Evolutionary conservation across 1,140 invertebrate species (phyloP).

Genomic region (Anagrus nilaparvatae): DNA sequence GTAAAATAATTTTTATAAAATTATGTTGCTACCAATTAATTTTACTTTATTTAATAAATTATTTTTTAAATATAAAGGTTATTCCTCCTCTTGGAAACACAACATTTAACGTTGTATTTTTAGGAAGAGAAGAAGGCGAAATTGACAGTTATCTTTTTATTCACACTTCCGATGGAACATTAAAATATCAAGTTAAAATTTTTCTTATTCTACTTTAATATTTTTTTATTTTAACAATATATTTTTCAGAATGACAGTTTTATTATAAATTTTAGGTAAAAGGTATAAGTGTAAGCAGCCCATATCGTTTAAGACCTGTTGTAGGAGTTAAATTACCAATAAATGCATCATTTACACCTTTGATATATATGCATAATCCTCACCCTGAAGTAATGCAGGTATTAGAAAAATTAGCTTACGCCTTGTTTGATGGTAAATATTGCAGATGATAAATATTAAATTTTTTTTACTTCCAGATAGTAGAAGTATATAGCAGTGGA

Average conservation of each 20-base stretch:
- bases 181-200: slow-evolving; percentile 60
- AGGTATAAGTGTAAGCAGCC: slow-evolving; percentile 74
- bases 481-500: slow-evolving; percentile 85
- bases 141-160: slow-evolving; percentile 83
- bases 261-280: slow-evolving; percentile 49
- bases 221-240: slow-evolving; percentile 7
- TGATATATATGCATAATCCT: slow-evolving; percentile 92
- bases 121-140: slow-evolving; percentile 80
- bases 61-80: slow-evolving; percentile 44
- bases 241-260: slow-evolving; percentile 16
- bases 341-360: slow-evolving; percentile 81
- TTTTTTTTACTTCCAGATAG: slow-evolving; percentile 47
- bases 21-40: slow-evolving; percentile 20
- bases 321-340: slow-evolving; percentile 82
- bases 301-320: slow-evolving; percentile 79
- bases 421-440: not conserved
- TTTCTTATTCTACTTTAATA: slow-evolving; percentile 4
- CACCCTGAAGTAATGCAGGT: slow-evolving; percentile 78
- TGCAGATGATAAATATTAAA: slow-evolving; percentile 6
- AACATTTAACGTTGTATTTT: slow-evolving; percentile 89
- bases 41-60: slow-evolving; percentile 9
- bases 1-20: slow-evolving; percentile 42
- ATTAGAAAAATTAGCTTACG: slow-evolving; percentile 10
- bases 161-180: slow-evolving; percentile 82
- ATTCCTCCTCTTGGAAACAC: slow-evolving; percentile 85